phyloP scores from a whole-genome alignment of 2,888 invertebrate species.

The Lasiommata megera region DNA sequence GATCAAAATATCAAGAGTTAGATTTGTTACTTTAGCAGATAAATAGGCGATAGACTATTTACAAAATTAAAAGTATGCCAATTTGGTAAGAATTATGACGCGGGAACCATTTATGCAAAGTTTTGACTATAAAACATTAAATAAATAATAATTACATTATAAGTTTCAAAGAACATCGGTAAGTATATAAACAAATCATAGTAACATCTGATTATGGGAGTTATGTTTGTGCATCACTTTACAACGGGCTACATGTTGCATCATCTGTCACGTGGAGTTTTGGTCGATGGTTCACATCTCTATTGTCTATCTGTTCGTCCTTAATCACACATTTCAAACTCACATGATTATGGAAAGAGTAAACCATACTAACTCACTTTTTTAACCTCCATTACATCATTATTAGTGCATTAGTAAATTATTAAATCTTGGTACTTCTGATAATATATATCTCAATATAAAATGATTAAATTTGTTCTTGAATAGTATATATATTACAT shows the following conservation, averaged over 20 bases:
- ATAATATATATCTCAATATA: no score
- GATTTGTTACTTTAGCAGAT: no score
- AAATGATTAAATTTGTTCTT: no score
- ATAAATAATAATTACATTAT: background rate
- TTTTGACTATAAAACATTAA: no score
- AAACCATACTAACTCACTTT: constrained; percentile 75
- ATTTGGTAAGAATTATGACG: no score
- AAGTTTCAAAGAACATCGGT: background rate
- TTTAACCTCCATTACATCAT: constrained; percentile 26
- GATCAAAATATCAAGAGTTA: no score
- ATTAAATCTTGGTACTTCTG: constrained; percentile 1
- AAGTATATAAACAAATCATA: constrained; percentile 1
- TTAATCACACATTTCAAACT: constrained; percentile 74
- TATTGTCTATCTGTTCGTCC: constrained; percentile 78
- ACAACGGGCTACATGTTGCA: constrained; percentile 51
- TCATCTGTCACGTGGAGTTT: constrained; percentile 52
- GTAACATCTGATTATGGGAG: background rate
- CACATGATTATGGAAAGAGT: constrained; percentile 57
- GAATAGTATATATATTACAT: no score
- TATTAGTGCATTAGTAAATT: background rate
- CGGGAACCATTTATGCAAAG: no score
- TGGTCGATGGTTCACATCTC: constrained; percentile 59
- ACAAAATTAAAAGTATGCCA: no score
- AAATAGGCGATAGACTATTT: no score
- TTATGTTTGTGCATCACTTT: constrained; percentile 49